Base-by-base conservation (phyloP, 2,113 vertebrate genomes). In the Pygoscelis antarcticus region DNA sequence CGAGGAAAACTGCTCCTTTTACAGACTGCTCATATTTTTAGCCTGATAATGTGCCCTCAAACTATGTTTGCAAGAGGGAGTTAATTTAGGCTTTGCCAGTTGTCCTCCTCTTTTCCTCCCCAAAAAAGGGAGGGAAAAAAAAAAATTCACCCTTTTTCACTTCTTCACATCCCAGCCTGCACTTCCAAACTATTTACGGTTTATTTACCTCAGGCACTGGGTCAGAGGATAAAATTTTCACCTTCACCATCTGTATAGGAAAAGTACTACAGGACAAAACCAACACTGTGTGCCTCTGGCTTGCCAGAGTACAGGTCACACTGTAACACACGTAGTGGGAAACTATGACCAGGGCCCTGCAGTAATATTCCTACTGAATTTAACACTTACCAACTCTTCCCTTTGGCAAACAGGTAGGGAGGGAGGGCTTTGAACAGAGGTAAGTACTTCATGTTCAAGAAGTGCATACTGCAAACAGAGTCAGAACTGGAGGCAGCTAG, bases 221-320 rank as follows among this genome's bases (percentile, higher is more conserved):
- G 95, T 97, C 89, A 86, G 78, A 83, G n/a, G 44, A 97, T 70
- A 71, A 87, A 94, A 65, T 77, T 85, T 83, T 80, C 60, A 66
- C 64, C 55, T 86, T 93, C 47, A 58, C 49, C 88, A 40, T 79
- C 44, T 42, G 82, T 76, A 60, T 42, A 90, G 96, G 97, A 98
- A 98, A 98, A 98, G 62, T 89, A 91, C 88, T 36, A 25, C 83
- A 77, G 70, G 72, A 97, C 77, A 90, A 85, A 97, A 93, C 68
- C 81, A 94, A 96, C 72, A 54, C 51, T 82, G 66, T 89, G 82
- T 83, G 51, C 52, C 11, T 11, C 66, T 32, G 68, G 60, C 61
- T 76, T 57, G 71, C 78, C 95, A 76, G 51, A n/a, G 57, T 13
- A 70, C 4, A 0, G 40, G 66, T 46, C 68, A 49, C 52, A 18